phyloP scores from a whole-genome alignment of 2,113 vertebrate species.

The Arenaria interpres region DNA sequence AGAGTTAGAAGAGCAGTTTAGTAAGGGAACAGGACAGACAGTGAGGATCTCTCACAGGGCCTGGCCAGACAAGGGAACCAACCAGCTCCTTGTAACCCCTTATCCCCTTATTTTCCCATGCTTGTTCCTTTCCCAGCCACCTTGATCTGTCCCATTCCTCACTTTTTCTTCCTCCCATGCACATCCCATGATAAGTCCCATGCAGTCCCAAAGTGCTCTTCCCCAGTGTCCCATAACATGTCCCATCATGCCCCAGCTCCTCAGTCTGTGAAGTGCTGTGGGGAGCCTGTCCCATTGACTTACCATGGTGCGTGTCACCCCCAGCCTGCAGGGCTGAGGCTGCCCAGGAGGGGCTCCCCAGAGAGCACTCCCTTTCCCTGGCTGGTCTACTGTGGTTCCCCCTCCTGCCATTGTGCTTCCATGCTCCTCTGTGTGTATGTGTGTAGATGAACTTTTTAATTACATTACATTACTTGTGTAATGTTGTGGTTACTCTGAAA shows the following conservation, averaged over 20 bases:
- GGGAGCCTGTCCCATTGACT: not conserved
- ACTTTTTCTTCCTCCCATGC: not conserved
- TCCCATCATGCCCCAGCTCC: not conserved
- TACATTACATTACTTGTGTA: not conserved
- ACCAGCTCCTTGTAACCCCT: not conserved
- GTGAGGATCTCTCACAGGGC: not conserved
- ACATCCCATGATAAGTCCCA: not conserved
- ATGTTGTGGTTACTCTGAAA: not conserved
- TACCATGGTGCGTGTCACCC: too few species aligned
- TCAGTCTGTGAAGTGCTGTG: not conserved
- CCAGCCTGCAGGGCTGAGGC: not conserved
- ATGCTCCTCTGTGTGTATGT: not conserved
- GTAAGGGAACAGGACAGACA: not conserved
- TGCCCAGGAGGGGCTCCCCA: not conserved
- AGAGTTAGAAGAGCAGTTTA: not conserved
- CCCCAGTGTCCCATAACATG: fast-evolving
- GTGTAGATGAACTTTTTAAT: not conserved
- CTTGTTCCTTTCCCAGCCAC: not conserved
- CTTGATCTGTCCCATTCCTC: not conserved
- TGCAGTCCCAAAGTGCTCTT: not conserved
- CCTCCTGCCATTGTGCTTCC: not conserved
- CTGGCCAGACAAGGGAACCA: fast-evolving
- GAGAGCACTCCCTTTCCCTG: not conserved
- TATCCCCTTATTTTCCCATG: not conserved
- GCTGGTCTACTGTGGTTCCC: fast-evolving